A percentile compares a stretch with the other conserved stretches of the same genome.
phyloP scores from a whole-genome alignment of 2,113 vertebrate genomes.

The Ctenomys sociabilis region DNA sequence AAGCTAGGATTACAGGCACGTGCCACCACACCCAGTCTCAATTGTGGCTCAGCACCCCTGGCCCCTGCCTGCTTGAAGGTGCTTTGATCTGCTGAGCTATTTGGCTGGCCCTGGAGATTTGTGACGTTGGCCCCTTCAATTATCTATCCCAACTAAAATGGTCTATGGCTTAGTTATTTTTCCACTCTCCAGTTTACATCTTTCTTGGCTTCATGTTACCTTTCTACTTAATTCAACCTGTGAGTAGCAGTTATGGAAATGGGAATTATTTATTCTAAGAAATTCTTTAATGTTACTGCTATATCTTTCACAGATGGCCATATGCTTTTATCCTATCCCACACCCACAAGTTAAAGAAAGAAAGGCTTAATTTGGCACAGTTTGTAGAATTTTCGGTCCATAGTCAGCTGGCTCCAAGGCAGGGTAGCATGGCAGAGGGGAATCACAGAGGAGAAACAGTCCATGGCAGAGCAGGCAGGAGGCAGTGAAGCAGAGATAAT shows the following conservation, averaged over 20 bases:
- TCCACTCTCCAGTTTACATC: conserved; percentile 45
- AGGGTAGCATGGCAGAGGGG: background rate
- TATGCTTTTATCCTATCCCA: background rate
- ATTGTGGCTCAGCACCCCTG: no score
- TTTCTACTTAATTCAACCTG: conserved; percentile 65
- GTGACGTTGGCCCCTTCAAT: background rate
- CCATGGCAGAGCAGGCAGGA: background rate
- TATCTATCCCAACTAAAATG: conserved; percentile 30
- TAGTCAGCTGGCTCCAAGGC: background rate
- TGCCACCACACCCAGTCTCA: no score
- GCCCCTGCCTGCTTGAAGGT: no score
- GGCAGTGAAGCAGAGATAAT: background rate
- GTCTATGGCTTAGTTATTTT: conserved; percentile 66
- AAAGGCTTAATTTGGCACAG: background rate
- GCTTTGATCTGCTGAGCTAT: no score
- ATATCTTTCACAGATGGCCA: background rate
- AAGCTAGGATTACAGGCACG: no score
- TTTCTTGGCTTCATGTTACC: conserved; percentile 63
- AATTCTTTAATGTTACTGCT: conserved; percentile 13
- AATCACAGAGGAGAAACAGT: background rate
- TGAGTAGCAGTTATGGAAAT: background rate
- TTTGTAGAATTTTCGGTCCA: background rate
- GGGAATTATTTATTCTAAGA: conserved; percentile 46
- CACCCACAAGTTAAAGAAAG: background rate
- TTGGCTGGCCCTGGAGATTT: background rate